Conservation (phyloP, 1,140 invertebrate genomes). For the Nasonia giraulti region DNA sequence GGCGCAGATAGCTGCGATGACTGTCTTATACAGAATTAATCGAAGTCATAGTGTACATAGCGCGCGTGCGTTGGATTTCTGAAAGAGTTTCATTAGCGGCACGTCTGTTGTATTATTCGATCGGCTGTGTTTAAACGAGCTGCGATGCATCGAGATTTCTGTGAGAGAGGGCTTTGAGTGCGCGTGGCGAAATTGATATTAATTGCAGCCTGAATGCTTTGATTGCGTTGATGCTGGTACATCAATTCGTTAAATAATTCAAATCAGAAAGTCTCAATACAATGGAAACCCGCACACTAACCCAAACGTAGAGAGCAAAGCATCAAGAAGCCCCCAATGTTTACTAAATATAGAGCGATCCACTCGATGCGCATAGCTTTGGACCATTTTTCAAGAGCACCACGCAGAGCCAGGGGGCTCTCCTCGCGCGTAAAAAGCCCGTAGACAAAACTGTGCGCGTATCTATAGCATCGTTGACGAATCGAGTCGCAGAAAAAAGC, state of each 20-base stretch:
- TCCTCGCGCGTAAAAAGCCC: not conserved
- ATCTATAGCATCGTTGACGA: no score
- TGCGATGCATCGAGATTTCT: no score
- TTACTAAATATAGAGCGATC: not conserved
- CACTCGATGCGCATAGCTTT: constrained; percentile 10
- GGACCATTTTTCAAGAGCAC: constrained; percentile 41
- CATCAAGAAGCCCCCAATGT: not conserved
- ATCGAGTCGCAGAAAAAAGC: not conserved
- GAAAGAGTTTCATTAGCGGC: not conserved
- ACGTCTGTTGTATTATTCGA: no score
- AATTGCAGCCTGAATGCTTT: no score
- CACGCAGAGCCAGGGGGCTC: not conserved
- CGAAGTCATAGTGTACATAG: not conserved
- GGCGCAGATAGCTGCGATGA: not conserved
- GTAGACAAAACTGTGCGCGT: constrained; percentile 25
- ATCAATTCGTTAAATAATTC: no score
- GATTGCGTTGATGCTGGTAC: no score
- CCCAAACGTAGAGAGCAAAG: not conserved
- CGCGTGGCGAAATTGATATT: no score
- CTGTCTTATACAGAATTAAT: constrained; percentile 7
- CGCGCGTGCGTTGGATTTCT: not conserved
- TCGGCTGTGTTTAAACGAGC: no score
- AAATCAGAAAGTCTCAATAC: no score
- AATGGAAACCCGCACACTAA: no score
- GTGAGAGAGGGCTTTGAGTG: no score